Evolutionary conservation across 2,113 vertebrate genomes (phyloP).

Genomic region (Candoia aspera): DNA sequence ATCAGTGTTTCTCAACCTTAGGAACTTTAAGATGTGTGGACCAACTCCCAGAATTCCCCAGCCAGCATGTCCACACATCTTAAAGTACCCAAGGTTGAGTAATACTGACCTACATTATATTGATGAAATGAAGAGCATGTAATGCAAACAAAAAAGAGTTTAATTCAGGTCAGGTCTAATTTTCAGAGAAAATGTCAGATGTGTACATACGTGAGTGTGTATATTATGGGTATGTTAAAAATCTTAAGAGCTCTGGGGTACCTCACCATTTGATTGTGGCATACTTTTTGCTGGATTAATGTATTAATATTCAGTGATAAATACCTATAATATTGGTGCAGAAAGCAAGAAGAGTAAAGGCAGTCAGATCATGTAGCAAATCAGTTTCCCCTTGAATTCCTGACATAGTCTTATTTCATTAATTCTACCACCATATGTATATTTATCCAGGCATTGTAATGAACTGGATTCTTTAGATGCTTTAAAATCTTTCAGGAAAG

Average conservation of each 20-base stretch:
- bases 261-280: not conserved
- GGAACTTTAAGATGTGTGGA: too few species aligned
- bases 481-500: not conserved
- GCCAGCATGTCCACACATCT: too few species aligned
- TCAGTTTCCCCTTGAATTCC: not conserved
- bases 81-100: too few species aligned
- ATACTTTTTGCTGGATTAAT: not conserved
- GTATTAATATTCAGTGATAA: not conserved
- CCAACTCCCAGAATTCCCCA: too few species aligned
- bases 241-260: not conserved
- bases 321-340: not conserved
- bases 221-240: not conserved
- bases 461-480: not conserved
- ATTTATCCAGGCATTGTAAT: not conserved
- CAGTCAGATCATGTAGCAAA: not conserved
- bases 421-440: not conserved
- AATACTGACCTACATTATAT: not conserved
- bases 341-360: not conserved
- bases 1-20: too few species aligned
- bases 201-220: not conserved
- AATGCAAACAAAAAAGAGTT: not conserved
- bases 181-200: not conserved
- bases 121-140: not conserved
- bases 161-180: not conserved
- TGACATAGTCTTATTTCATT: not conserved